Evolutionary conservation across 37 sponge, comb jelly and placozoan species (phyloP).

Genomic region (Cliona cf. orientalis): DNA sequence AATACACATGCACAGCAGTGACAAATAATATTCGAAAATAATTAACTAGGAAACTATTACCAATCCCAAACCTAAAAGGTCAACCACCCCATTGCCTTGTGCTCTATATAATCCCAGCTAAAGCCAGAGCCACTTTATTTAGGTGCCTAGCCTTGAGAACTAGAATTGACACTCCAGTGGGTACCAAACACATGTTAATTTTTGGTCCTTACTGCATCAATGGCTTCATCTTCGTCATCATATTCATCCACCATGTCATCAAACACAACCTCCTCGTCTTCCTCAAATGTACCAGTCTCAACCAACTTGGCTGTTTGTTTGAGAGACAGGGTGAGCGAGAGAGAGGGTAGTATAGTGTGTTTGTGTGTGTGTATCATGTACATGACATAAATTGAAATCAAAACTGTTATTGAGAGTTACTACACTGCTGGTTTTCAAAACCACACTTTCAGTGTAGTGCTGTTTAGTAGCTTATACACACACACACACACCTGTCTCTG

Average conservation of each 20-base stretch:
- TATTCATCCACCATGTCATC: conserved; percentile 73
- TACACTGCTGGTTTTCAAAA: too few relatives aligned
- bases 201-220: conserved; percentile 42
- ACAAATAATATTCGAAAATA: too few relatives aligned
- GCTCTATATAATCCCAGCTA: too few relatives aligned
- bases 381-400: not conserved
- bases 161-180: too few relatives aligned
- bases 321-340: too few relatives aligned
- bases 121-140: too few relatives aligned
- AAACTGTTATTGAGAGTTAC: not conserved
- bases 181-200: not conserved
- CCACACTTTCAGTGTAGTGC: not conserved
- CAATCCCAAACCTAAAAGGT: too few relatives aligned
- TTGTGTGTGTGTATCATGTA: not conserved
- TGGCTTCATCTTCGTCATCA: conserved; percentile 71
- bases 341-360: too few relatives aligned
- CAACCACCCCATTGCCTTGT: not conserved
- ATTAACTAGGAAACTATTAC: too few relatives aligned
- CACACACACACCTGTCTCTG: conserved; percentile 74
- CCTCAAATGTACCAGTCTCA: conserved; percentile 70
- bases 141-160: too few relatives aligned
- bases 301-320: conserved; percentile 88
- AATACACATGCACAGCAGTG: not conserved
- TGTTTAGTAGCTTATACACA: not conserved
- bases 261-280: conserved; percentile 74